These are phyloP conservation scores for Leptogaster cylindrica DNA, from an alignment of 2,888 invertebrate genomes.

Conservation along the genomic window DNA sequence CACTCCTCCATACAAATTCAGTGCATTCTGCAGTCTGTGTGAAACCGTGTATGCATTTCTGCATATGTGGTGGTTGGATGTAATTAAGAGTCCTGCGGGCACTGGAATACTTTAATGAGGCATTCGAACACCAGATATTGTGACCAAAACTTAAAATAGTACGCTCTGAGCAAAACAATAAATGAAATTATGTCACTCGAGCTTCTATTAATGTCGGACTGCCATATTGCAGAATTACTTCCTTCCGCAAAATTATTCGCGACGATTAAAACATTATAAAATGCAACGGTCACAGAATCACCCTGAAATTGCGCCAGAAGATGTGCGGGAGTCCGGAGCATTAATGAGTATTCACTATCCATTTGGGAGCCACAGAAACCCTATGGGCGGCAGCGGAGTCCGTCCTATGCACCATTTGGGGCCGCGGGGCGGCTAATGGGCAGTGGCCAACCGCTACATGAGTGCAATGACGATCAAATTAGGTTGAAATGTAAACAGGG, in stretches of 20 bases:
- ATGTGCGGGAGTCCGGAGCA: constrained; percentile 1
- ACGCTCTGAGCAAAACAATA: too few relatives aligned
- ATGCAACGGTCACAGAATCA: constrained; percentile 12
- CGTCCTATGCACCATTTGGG: background rate
- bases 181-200: constrained; percentile 38
- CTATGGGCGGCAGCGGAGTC: background rate
- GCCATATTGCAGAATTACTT: constrained; percentile 25
- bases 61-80: too few relatives aligned
- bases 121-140: too few relatives aligned
- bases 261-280: constrained; percentile 39
- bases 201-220: constrained; percentile 22
- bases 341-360: constrained; percentile 23
- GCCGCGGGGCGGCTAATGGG: constrained; percentile 16
- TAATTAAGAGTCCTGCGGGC: too few relatives aligned
- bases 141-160: too few relatives aligned
- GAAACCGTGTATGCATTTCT: too few relatives aligned
- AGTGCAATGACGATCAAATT: constrained; percentile 36
- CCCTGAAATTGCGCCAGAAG: constrained; percentile 3
- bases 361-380: background rate
- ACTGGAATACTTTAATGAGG: too few relatives aligned
- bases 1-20: too few relatives aligned
- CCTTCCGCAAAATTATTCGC: constrained; percentile 33
- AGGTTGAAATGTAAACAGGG: constrained; percentile 34
- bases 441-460: constrained; percentile 34
- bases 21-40: too few relatives aligned